Evolutionary conservation across 2,888 invertebrate genomes (phyloP), one percentile per base, ranked within the genome.

Genomic region (Ormia ochracea): DNA sequence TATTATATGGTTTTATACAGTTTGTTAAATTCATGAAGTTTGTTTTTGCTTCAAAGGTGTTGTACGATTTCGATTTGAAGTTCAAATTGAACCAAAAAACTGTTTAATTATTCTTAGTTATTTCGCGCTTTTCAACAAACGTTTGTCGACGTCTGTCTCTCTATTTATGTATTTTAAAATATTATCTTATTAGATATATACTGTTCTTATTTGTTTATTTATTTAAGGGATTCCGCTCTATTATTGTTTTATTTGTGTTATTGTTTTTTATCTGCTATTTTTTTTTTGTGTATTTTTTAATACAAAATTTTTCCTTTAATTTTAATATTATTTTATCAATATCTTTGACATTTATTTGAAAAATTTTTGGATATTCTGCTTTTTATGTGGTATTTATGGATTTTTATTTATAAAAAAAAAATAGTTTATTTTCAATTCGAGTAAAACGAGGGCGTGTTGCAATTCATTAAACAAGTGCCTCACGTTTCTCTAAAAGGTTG

Each of bases 401-500:
- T 78, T 21, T 70, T 69, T 63, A 50, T 61, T 77, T 68, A 58
- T 50, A 65, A 75, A 66, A 73, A 82, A 74, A 72, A 68, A 73
- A 43, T 58, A 41, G 19, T 23, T 61, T 26, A 68, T 78, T 61
- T 43, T 58, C 45, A 78, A 81, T 72, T 77, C 68, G 77, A 77
- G n/a, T n/a, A 70, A 70, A 76, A 73, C 61, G 61, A 52, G 72
- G 76, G 68, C 76, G 45, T 38, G 21, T 61, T 45, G 68, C 66
- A 58, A 63, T 76, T 58, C 33, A 76, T 77, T 77, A n/a, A 76
- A 54, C 58, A 58, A 84, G 69, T 83, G 87, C 87, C 88, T 96
- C 96, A 96, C 96, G 96, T 96, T 94, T 96, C 96, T 94, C 96
- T 96, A 93, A 96, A 95, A 90, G 96, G 96, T 92, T 96, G 95